Percentiles rank a stretch among this genome's conserved stretches.
These are phyloP conservation scores for Drosophila kepulauana DNA, from an alignment of 1,140 invertebrate genomes.

Conservation along the genomic window DNA sequence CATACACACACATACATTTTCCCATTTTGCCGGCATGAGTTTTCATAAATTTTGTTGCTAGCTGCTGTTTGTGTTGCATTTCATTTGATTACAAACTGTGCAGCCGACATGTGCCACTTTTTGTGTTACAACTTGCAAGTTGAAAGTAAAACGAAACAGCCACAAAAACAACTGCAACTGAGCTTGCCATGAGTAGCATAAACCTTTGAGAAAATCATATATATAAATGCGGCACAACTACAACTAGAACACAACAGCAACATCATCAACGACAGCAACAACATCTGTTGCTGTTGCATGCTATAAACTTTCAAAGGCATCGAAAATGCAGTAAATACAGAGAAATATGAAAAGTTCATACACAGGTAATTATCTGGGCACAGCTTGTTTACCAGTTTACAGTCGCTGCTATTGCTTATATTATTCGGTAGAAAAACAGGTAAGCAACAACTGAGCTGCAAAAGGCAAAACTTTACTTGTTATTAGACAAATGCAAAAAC, in stretches of 20 bases:
- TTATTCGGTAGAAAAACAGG: conserved; percentile 20
- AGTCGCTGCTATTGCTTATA: conserved; percentile 18
- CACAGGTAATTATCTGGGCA: conserved; percentile 58
- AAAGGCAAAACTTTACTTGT: conserved; percentile 18
- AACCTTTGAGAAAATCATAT: conserved; percentile 52
- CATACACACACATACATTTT: conserved; percentile 14
- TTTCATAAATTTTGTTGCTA: conserved; percentile 48
- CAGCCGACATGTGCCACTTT: conserved; percentile 78
- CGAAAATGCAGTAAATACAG: conserved; percentile 45
- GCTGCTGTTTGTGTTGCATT: conserved; percentile 51
- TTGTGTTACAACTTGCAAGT: conserved; percentile 56
- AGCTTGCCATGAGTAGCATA: conserved; percentile 70
- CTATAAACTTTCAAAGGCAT: conserved; percentile 51
- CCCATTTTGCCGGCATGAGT: conserved; percentile 40
- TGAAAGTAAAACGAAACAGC: conserved; percentile 67
- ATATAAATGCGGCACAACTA: conserved; percentile 44
- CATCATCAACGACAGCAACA: conserved; percentile 36
- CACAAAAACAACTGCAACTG: conserved; percentile 59
- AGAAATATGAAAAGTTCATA: conserved; percentile 60
- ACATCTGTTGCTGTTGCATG: conserved; percentile 53
- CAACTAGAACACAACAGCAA: conserved; percentile 65
- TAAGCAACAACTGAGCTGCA: neutral
- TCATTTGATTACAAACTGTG: conserved; percentile 77
- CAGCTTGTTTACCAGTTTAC: conserved; percentile 49
- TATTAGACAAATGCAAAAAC: conserved; percentile 35